Conservation (phyloP, 2,797 vertebrate genomes). For the Ibycter americanus region DNA sequence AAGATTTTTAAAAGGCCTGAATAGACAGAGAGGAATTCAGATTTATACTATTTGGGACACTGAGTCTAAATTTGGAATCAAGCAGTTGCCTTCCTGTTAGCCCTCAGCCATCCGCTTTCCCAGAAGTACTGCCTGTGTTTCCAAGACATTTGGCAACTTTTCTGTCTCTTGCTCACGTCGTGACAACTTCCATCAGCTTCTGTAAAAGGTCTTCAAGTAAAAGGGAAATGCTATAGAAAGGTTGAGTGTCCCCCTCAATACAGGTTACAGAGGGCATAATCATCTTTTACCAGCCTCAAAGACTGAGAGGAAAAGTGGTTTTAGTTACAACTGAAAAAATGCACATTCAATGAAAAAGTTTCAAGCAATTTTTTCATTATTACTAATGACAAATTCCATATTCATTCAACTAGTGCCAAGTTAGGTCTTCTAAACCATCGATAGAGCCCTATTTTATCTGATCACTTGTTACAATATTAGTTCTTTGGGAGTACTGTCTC, state of each 20-base stretch:
- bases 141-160: slow-evolving; percentile 30
- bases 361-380: background rate
- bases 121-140: slow-evolving; percentile 27
- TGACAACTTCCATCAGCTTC: background rate
- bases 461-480: slow-evolving; percentile 32
- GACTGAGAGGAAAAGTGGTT: background rate
- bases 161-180: background rate
- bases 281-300: background rate
- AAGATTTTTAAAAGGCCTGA: background rate
- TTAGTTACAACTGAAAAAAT: background rate
- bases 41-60: background rate
- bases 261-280: background rate
- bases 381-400: background rate
- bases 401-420: background rate
- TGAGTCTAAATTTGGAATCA: slow-evolving; percentile 4
- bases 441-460: background rate
- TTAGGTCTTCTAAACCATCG: background rate
- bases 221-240: background rate
- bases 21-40: background rate
- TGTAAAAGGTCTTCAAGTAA: background rate
- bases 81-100: slow-evolving; percentile 21
- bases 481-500: slow-evolving; percentile 24
- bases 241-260: background rate
- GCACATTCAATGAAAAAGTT: background rate
- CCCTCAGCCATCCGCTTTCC: background rate